These are phyloP conservation scores for Hemaris fuciformis DNA, from an alignment of 2,888 invertebrate genomes.

Conservation along the genomic window DNA sequence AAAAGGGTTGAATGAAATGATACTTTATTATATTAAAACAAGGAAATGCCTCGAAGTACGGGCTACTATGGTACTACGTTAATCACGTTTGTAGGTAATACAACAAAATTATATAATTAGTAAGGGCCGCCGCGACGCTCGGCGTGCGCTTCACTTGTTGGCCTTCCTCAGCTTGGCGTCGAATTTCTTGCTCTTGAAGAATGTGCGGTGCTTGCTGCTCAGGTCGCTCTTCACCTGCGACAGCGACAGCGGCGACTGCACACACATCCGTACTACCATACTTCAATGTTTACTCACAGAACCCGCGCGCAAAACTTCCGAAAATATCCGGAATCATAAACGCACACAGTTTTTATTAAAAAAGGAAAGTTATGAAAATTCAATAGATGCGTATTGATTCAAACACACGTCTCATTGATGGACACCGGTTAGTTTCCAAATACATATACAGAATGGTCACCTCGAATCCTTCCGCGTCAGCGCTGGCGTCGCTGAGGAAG, in stretches of 20 bases:
- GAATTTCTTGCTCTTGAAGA: slow-evolving; percentile 31
- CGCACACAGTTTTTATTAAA: neutral
- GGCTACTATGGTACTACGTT: too few species aligned
- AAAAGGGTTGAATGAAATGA: too few species aligned
- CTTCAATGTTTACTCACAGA: too few species aligned
- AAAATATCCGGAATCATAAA: too few species aligned
- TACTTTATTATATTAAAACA: too few species aligned
- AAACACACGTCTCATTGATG: neutral
- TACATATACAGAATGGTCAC: slow-evolving; percentile 13
- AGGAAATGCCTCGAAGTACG: too few species aligned
- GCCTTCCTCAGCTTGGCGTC: slow-evolving; percentile 23
- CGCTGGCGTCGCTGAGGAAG: slow-evolving; percentile 26
- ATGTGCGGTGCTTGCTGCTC: slow-evolving; percentile 23
- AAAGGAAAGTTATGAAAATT: too few species aligned
- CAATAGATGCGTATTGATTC: too few species aligned
- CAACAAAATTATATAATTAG: neutral
- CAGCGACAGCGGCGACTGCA: slow-evolving; percentile 22
- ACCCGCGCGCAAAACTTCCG: too few species aligned
- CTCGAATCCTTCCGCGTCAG: slow-evolving; percentile 19
- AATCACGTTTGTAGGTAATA: too few species aligned
- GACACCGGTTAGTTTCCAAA: too few species aligned
- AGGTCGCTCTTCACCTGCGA: slow-evolving; percentile 30
- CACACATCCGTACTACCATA: neutral
- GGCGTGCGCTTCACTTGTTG: slow-evolving; percentile 17
- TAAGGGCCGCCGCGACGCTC: neutral